Conservation (phyloP, 2,888 invertebrate species). For the Alloscopus bannaensis region DNA sequence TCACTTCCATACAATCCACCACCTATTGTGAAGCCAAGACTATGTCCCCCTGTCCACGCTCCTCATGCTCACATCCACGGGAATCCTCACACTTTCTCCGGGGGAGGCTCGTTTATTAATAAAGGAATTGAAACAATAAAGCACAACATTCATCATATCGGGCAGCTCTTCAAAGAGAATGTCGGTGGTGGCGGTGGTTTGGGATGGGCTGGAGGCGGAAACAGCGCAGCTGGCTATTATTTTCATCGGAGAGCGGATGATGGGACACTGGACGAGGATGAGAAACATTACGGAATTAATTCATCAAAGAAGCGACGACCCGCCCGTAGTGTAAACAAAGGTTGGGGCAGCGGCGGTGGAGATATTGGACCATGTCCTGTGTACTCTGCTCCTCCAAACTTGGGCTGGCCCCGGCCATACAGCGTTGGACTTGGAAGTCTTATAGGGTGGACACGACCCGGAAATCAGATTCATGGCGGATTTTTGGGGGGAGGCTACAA, state of each 20-base stretch:
- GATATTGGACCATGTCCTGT: slow-evolving; percentile 45
- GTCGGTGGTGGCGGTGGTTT: slow-evolving; percentile 14
- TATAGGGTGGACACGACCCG: slow-evolving; percentile 50
- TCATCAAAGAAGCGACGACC: slow-evolving; percentile 44
- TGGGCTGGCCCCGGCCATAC: slow-evolving; percentile 43
- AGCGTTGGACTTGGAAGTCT: slow-evolving; percentile 49
- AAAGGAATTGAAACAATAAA: slow-evolving; percentile 59
- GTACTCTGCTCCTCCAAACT: slow-evolving; percentile 28
- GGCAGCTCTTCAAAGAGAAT: slow-evolving; percentile 42
- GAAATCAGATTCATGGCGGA: slow-evolving; percentile 41
- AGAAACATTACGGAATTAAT: slow-evolving; percentile 18
- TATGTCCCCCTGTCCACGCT: slow-evolving; percentile 33
- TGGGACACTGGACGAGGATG: neutral
- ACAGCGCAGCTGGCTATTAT: slow-evolving; percentile 50
- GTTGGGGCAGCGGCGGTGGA: slow-evolving; percentile 25
- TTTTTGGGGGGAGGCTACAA: slow-evolving; percentile 8
- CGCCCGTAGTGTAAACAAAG: slow-evolving; percentile 36
- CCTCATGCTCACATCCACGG: slow-evolving; percentile 11
- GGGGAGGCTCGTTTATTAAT: slow-evolving; percentile 42
- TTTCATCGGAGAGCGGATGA: slow-evolving; percentile 50
- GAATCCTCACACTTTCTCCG: neutral
- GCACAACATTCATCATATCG: slow-evolving; percentile 43
- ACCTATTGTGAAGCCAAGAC: slow-evolving; percentile 42
- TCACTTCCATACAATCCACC: slow-evolving; percentile 51
- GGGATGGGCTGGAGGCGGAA: slow-evolving; percentile 49